Base-by-base conservation (phyloP, 2,888 invertebrate genomes). In the Thyatira batis region DNA sequence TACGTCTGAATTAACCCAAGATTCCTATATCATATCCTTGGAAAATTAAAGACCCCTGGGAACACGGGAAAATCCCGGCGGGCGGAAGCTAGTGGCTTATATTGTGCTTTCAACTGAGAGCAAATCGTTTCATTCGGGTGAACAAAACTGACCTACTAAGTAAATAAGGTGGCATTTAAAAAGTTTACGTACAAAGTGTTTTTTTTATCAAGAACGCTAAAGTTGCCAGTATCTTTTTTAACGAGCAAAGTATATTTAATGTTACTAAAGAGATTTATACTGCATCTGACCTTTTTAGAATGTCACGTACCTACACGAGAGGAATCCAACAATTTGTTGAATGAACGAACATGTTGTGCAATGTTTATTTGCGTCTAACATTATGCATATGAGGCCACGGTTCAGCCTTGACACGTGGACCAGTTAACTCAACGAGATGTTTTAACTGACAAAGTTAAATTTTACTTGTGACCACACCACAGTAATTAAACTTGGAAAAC, bases 321-420 rank as follows among this genome's bases (percentile, higher is more conserved):
- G 21, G 53, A 43, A 39, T 43, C 39, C 50, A 39, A n/a, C 25
- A 21, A 20, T 17, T 25, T 21, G 50, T 39, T 50, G 50, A 50
- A 50, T 50, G 50, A 50, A 39, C 17, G 50, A 50, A 39, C 17
- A 17, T 20, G 39, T 50, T 50, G 50, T 43, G 50, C 50, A 50
- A 50, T 39, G 39, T 50, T 33, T 11, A 25, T 17, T 23, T 50
- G 23, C 23, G 45, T 30, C 23, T 23, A 30, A 23, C 52, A 52
- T 39, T 43, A 49, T 52, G 49, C 52, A 52, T 52, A 52, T 39
- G 39, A 39, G 17, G 17, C 39, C 39, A 17, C 17, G 39, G 13
- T 17, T 4, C 33, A 33, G 8, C 39, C 39, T 39, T 39, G 39
- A 39, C 39, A 39, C 8, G 39, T 6, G 39, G 17, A 39, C 39